Conservation (phyloP, 37 sponge, comb jelly and placozoan species). For the Axinella damicornis region DNA sequence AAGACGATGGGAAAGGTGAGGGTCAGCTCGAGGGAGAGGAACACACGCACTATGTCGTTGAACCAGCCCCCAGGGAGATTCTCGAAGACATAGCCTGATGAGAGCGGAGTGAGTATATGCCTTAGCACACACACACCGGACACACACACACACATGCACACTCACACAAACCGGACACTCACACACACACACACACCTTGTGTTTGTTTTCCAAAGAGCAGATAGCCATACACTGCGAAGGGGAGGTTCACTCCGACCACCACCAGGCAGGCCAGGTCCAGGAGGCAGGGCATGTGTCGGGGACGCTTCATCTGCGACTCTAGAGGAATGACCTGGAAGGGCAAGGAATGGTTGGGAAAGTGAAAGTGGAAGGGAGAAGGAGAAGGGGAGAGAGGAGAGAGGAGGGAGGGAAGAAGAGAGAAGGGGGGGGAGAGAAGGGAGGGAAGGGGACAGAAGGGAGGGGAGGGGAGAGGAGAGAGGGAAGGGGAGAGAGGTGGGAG, state of each 20-base stretch:
- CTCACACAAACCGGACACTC: too few species aligned
- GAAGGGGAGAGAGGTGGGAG: background rate
- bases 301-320: slow-evolving; percentile 75
- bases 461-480: background rate
- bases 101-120: background rate
- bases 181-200: slow-evolving; percentile 42
- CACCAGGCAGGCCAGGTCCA: slow-evolving; percentile 62
- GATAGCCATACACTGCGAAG: slow-evolving; percentile 86
- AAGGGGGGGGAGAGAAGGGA: background rate
- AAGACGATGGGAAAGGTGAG: slow-evolving; percentile 87
- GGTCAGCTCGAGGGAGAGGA: slow-evolving; percentile 78
- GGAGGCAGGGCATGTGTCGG: slow-evolving; percentile 63
- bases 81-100: slow-evolving; percentile 68
- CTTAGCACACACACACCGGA: too few species aligned
- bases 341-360: background rate
- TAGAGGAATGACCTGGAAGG: slow-evolving; percentile 75
- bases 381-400: background rate
- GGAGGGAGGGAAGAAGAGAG: background rate
- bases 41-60: slow-evolving; percentile 63
- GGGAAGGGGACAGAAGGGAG: background rate
- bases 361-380: background rate
- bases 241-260: slow-evolving; percentile 84
- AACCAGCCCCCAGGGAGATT: slow-evolving; percentile 77
- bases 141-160: background rate
- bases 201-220: slow-evolving; percentile 74